phyloP scores from a whole-genome alignment of 2,113 vertebrate species.

The Coracopsis vasa region DNA sequence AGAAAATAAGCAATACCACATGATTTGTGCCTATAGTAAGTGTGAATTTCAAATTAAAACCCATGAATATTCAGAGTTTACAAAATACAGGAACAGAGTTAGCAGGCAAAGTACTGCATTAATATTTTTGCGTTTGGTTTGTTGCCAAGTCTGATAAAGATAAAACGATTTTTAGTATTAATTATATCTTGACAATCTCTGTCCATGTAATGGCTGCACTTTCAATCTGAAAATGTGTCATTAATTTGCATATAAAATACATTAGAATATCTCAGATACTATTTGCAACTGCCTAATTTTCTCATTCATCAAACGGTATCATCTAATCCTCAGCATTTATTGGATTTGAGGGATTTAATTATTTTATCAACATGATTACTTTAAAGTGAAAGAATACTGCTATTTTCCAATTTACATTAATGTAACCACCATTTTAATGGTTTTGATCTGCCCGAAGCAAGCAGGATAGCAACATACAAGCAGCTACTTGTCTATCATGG shows the following conservation, averaged over 20 bases:
- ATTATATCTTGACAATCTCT: neutral
- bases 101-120: neutral
- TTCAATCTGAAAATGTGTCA: neutral
- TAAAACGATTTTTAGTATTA: neutral
- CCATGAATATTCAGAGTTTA: neutral
- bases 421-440: neutral
- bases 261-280: neutral
- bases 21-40: neutral
- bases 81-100: neutral
- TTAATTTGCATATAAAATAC: constrained; percentile 11
- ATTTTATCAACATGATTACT: neutral
- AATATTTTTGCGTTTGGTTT: neutral
- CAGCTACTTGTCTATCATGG: neutral
- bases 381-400: neutral
- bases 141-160: neutral
- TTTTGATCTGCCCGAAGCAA: neutral
- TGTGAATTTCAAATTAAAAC: neutral
- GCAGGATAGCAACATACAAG: neutral
- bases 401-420: constrained; percentile 8
- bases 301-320: neutral
- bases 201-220: neutral
- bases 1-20: neutral
- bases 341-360: neutral
- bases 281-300: constrained; percentile 9
- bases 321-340: neutral